Conservation (phyloP, 2,797 vertebrate genomes). For the Euthynnus affinis region DNA sequence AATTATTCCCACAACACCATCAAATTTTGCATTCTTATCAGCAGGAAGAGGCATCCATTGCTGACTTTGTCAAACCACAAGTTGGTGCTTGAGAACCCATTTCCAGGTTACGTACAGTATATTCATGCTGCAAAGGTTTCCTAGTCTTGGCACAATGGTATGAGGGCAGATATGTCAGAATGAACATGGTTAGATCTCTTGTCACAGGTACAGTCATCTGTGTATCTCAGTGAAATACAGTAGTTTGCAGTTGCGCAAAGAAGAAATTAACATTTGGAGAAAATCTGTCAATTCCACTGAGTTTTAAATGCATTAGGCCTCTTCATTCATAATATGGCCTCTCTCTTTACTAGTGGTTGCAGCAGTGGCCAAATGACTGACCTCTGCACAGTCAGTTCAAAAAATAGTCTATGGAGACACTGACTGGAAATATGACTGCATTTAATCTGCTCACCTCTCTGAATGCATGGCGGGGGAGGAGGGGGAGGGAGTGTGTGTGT, state of each 20-base stretch:
- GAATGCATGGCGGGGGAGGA: slow-evolving; percentile 18
- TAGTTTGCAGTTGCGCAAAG: not conserved
- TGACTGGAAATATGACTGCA: slow-evolving; percentile 31
- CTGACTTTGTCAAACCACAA: not conserved
- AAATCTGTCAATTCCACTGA: not conserved
- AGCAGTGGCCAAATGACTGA: slow-evolving; percentile 26
- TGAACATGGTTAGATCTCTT: not conserved
- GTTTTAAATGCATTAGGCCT: slow-evolving; percentile 8
- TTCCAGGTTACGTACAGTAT: not conserved
- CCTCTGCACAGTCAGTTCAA: slow-evolving; percentile 40
- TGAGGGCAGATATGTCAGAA: not conserved
- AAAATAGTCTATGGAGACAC: slow-evolving; percentile 23
- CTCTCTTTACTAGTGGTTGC: not conserved
- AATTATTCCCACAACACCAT: not conserved
- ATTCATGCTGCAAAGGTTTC: slow-evolving; percentile 1
- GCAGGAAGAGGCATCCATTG: not conserved
- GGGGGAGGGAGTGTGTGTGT: not conserved
- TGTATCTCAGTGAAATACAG: not conserved
- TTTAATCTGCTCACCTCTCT: slow-evolving; percentile 37
- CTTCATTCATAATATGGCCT: slow-evolving; percentile 1
- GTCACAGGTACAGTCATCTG: not conserved
- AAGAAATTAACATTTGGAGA: not conserved
- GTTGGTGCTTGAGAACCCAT: not conserved
- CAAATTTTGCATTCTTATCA: not conserved
- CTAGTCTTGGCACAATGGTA: not conserved